phyloP scores from a whole-genome alignment of 2,797 vertebrate genomes.

The Neoniphon sammara region DNA sequence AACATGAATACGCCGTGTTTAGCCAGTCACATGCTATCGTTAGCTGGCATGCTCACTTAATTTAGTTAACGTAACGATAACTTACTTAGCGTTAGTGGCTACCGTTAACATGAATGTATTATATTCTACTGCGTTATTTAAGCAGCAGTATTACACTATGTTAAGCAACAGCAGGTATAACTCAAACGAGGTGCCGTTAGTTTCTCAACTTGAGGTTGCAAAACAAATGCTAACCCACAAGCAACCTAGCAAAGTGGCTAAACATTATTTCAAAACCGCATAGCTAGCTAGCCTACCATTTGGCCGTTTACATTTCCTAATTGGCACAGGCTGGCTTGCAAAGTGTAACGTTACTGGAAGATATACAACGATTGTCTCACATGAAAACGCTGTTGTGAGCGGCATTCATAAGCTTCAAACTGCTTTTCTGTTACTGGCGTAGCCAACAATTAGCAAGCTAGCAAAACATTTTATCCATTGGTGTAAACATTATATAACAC shows the following conservation, averaged over 20 bases:
- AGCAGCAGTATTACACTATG: too few relatives aligned
- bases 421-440: constrained; percentile 61
- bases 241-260: constrained; percentile 19
- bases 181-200: neutral
- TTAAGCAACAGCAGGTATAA: neutral
- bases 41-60: too few relatives aligned
- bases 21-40: too few relatives aligned
- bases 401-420: too few relatives aligned
- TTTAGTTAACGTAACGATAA: too few relatives aligned
- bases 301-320: neutral
- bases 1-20: too few relatives aligned
- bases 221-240: constrained; percentile 38
- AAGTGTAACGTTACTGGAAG: too few relatives aligned
- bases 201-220: constrained; percentile 26
- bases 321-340: neutral
- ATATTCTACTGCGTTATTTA: too few relatives aligned
- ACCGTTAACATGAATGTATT: too few relatives aligned
- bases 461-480: constrained; percentile 37
- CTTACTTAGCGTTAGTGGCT: too few relatives aligned
- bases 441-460: constrained; percentile 72
- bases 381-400: too few relatives aligned
- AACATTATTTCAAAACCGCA: neutral
- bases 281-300: neutral
- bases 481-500: neutral
- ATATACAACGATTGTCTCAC: neutral